phyloP scores from a whole-genome alignment of 2,888 invertebrate genomes.

The Sycophila texana region DNA sequence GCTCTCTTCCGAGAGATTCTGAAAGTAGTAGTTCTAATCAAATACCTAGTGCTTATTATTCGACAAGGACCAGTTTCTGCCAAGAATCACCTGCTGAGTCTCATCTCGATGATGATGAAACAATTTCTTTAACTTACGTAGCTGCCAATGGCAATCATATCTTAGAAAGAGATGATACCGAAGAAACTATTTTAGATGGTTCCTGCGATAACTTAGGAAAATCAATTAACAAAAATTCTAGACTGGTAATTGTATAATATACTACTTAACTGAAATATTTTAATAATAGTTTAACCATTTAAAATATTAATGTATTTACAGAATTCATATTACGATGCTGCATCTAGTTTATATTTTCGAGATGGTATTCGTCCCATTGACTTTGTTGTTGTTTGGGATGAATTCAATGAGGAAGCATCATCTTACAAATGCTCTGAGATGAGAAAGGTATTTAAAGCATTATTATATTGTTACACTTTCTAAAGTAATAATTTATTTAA shows the following conservation, averaged over 20 bases:
- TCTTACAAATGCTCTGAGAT: constrained; percentile 64
- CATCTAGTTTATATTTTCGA: constrained; percentile 79
- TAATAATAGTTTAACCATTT: background rate
- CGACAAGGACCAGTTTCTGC: constrained; percentile 46
- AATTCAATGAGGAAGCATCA: constrained; percentile 77
- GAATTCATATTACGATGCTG: constrained; percentile 59
- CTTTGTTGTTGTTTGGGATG: constrained; percentile 88
- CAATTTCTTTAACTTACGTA: constrained; percentile 24
- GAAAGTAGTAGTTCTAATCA: constrained; percentile 45
- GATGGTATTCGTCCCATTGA: constrained; percentile 86
- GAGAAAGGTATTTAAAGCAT: constrained; percentile 62
- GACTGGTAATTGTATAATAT: constrained; percentile 59
- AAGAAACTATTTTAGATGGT: constrained; percentile 64
- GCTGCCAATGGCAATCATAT: constrained; percentile 25
- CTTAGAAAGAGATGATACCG: constrained; percentile 59
- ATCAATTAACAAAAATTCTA: constrained; percentile 55
- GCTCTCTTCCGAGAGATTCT: constrained; percentile 29
- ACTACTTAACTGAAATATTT: too few relatives aligned
- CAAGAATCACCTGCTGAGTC: constrained; percentile 24
- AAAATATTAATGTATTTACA: constrained; percentile 20
- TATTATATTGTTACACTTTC: background rate
- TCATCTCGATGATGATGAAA: constrained; percentile 33
- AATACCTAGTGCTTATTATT: constrained; percentile 50
- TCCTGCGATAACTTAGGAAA: constrained; percentile 63
- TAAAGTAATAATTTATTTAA: background rate